Evolutionary conservation across 1,140 invertebrate genomes (phyloP), one percentile per base, ranked within the genome.

Genomic region (Proctacanthus coquilletti): DNA sequence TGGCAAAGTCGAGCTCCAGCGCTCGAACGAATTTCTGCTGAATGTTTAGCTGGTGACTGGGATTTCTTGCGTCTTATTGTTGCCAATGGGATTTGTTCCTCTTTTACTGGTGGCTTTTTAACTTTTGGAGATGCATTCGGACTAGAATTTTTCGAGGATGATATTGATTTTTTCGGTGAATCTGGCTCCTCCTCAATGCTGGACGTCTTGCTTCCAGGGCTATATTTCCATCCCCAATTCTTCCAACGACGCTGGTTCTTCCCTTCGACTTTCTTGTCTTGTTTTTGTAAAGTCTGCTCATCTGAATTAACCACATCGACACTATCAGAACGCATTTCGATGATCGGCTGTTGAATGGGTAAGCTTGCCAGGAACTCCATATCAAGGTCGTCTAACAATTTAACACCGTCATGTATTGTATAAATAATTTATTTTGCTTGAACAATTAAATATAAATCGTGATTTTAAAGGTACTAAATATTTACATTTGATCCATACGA

Each of bases 181-280:
- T 21, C 20, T 8, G 37, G 41, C 25, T 42, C 41, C 27, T 42
- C 41, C 39, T 42, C 41, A 23, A 42, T 42, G 14, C 41, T 42
- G 9, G 41, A 36, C 14, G 36, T 36, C 25, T 42, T 42, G 20
- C 21, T 34, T 10, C 18, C 30, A 10, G 41, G 37, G 39, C 41
- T 39, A 21, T 42, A 34, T 36, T 42, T 42, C 33, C 36, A 39
- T 11, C 41, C 37, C 41, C 41, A 42, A 18, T 25, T 33, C 25
- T 42, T 42, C 36, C 36, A 38, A 21, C 36, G 29, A 9, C 18
- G 21, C 18, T 9, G 21, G 13, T 39, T 39, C 17, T 34, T 39
- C 17, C 23, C 18, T 5, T 21, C 21, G 9, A 13, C 30, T 9
- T 39, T 35, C 15, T 35, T 35, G 11, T 11, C 10, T 17, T 33